Conservation (phyloP, 1,140 invertebrate species). For the Panagrolaimus sp. region DNA sequence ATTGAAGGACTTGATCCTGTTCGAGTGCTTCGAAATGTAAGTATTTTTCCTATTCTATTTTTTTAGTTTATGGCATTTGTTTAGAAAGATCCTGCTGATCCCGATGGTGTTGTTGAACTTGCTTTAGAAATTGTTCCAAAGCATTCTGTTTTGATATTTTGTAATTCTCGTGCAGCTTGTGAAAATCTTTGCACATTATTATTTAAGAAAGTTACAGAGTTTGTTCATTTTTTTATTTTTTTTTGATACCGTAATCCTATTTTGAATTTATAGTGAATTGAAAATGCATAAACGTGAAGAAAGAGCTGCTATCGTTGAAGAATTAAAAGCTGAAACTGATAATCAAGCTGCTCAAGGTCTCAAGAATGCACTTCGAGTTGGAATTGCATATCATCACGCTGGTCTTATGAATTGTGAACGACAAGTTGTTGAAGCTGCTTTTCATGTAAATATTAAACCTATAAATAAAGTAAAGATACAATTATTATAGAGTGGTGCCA, state of each 20-base stretch:
- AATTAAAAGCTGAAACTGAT: conserved; percentile 64
- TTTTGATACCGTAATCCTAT: background rate
- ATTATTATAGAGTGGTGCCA: conserved; percentile 64
- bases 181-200: conserved; percentile 71
- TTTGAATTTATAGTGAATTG: conserved; percentile 28
- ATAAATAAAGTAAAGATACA: background rate
- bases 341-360: conserved; percentile 59
- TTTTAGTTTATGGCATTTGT: background rate
- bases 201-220: conserved; percentile 47
- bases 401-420: conserved; percentile 66
- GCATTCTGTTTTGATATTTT: conserved; percentile 86
- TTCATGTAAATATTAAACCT: background rate
- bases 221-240: conserved; percentile 8
- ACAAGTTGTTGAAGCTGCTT: conserved; percentile 15
- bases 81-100: conserved; percentile 29
- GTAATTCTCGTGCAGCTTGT: conserved; percentile 81
- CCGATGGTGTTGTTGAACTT: conserved; percentile 62
- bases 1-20: background rate
- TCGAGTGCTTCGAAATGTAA: background rate
- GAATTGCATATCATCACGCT: conserved; percentile 81
- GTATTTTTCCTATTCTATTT: background rate
- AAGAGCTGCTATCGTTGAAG: conserved; percentile 30
- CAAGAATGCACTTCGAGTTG: conserved; percentile 70
- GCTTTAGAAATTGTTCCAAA: conserved; percentile 77
- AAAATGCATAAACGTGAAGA: conserved; percentile 29